Base-by-base conservation (phyloP, 2,113 vertebrate species). In the Melanotaenia duboulayi region DNA sequence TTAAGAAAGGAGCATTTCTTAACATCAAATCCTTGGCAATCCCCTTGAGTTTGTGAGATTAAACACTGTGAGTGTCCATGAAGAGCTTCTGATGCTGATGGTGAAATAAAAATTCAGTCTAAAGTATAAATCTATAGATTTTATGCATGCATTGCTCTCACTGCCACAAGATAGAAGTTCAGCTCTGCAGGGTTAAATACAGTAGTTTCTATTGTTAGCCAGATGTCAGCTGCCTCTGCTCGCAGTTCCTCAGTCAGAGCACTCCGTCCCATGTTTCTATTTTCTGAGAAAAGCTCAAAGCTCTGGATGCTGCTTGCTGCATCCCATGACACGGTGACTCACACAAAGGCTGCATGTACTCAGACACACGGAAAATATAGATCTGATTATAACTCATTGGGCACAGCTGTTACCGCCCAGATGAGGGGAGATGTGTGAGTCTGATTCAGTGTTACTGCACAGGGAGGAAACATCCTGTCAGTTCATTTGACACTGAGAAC, bases 311-410 rank as follows among this genome's bases (percentile, higher is more conserved):
- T 42, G 25, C 60, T 59, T 19, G 22, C 37, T 28, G 39, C 51
- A 42, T 76, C 75, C 28, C 72, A 64, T 84, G 78, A 82, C 74
- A 54, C 59, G 7, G 20, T 83, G 83, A 81, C 51, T 88, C 75
- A 74, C 13, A 5, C 14, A 11, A 37, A 25, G 3, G 19, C 65
- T 24, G 28, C 50, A 61, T 13, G 7, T 39, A 62, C 64, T 52
- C 74, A 17, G 14, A 40, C 25, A 52, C 67, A 57, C 5, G 73
- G 68, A 65, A 72, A 80, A 35, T 61, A 40, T 12, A 48, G n/a
- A 49, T 65, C 44, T 58, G 61, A 35, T 32, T 54, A 40, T 59
- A 23, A 40, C 44, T 50, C 16, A 19, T 48, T 48, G 44, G 44
- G 44, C 44, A 19, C 44, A 48, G 17, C 16, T 59, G 9, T n/a